These are phyloP conservation scores for Lottia scabra DNA, from an alignment of 2,888 invertebrate genomes.

Conservation along the genomic window DNA sequence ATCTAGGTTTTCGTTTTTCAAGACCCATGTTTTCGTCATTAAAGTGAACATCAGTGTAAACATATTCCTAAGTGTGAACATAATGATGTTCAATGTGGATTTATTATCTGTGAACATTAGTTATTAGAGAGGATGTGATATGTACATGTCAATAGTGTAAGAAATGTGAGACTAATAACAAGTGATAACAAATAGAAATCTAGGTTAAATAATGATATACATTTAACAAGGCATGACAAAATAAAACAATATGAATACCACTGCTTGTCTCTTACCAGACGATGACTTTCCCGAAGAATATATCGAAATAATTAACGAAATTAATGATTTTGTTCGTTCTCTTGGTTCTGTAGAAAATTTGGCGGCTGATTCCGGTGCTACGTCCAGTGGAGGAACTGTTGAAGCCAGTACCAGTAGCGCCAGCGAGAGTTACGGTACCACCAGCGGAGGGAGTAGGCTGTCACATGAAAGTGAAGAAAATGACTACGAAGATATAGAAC, in stretches of 20 bases:
- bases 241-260: too few relatives aligned
- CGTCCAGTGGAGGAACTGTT: conserved; percentile 5
- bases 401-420: conserved; percentile 14
- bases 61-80: too few relatives aligned
- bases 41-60: too few relatives aligned
- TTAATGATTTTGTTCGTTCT: conserved; percentile 59
- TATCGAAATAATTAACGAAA: conserved; percentile 59
- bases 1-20: too few relatives aligned
- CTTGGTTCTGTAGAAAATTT: conserved; percentile 33
- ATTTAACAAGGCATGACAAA: too few relatives aligned
- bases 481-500: conserved; percentile 43
- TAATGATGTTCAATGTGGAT: too few relatives aligned
- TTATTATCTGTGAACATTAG: too few relatives aligned
- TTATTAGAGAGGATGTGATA: background rate
- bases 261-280: background rate
- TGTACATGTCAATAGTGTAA: background rate
- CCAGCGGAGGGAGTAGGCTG: conserved; percentile 19
- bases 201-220: too few relatives aligned
- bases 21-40: too few relatives aligned
- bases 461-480: conserved; percentile 35
- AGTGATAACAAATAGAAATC: too few relatives aligned
- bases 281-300: conserved; percentile 52
- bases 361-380: background rate
- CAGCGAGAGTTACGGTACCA: conserved; percentile 14
- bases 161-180: too few relatives aligned